Base-by-base conservation (phyloP, 2,113 vertebrate genomes). In the Oryzias celebensis region DNA sequence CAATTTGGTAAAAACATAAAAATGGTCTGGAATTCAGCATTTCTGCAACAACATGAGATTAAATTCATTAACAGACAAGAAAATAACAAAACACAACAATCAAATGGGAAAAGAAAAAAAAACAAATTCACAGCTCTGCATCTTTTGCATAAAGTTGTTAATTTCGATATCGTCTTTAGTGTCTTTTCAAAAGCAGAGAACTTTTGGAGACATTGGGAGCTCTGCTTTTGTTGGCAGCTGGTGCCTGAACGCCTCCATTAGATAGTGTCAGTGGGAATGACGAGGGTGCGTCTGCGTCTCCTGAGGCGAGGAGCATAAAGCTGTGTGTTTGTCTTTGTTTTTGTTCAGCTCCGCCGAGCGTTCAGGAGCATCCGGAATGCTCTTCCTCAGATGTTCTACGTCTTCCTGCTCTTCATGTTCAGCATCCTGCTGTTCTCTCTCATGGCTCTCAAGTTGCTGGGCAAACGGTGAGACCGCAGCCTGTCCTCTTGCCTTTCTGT, bases 401-500 rank as follows among this genome's bases (percentile, higher is more conserved):
- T 98, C 57, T 96, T 96, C 85, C 81, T 97, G 70, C 87, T 98
- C 81, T 96, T 98, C 76, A 93, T 96, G 80, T 96, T 98, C 89
- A 97, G 94, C 51, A 71, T 98, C 65, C 91, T 96, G 17, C 91
- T 96, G 52, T 98, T 96, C 83, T 96, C 96, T 51, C 94, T 98
- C 43, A 95, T 98, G 95, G 95, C 94, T 44, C 68, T 96, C 75
- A 98, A 98, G 75, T 91, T 98, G 28, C 93, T 97, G 53, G 91
- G 93, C 14, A 94, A 94, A 78, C 93, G 95, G 96, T 95, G 74
- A 74, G 87, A 43, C 7, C 0, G 3, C 20, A 18, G 43, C 15
- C 24, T 41, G 24, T 41, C 16, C 23, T 31, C 4, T n/a, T 66
- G 13, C 3, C 22, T 3, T 23, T 0, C 7, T 5, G 58, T 8